These are phyloP conservation scores for Etheostoma nigrum DNA, from an alignment of 2,797 vertebrate genomes.

Conservation along the genomic window DNA sequence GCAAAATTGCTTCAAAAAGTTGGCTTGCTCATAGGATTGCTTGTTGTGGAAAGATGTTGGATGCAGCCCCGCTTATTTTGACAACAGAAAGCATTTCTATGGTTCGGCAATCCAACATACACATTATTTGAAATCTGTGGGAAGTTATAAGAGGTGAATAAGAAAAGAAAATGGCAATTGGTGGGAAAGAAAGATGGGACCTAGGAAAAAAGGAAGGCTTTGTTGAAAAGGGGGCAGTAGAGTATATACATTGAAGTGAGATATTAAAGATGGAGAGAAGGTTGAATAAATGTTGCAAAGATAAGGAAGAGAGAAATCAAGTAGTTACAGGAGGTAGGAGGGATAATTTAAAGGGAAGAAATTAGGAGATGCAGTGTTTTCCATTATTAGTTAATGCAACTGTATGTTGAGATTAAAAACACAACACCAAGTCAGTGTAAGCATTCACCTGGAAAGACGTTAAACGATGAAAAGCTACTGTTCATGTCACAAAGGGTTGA, in stretches of 20 bases:
- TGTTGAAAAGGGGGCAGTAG: neutral
- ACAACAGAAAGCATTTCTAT: too few relatives aligned
- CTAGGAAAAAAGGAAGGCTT: neutral
- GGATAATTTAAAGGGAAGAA: neutral
- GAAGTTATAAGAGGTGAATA: neutral
- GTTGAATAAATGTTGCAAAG: neutral
- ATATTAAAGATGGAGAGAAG: neutral
- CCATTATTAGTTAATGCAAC: slow-evolving; percentile 16
- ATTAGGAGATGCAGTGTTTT: neutral
- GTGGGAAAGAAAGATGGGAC: neutral
- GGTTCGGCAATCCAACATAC: neutral
- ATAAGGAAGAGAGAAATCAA: neutral
- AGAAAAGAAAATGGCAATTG: neutral
- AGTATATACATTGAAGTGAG: neutral
- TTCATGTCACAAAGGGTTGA: slow-evolving; percentile 36
- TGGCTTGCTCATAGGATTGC: too few relatives aligned
- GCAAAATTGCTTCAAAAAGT: too few relatives aligned
- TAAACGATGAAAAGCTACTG: slow-evolving; percentile 13
- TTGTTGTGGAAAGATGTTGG: too few relatives aligned
- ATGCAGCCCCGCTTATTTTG: too few relatives aligned
- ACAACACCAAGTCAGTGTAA: slow-evolving; percentile 14
- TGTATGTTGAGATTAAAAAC: slow-evolving; percentile 34
- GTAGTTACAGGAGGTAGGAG: neutral
- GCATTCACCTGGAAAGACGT: slow-evolving; percentile 24
- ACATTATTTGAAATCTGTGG: neutral